These are phyloP conservation scores for Ifrita kowaldi DNA, from an alignment of 2,113 vertebrate genomes.

Conservation along the genomic window DNA sequence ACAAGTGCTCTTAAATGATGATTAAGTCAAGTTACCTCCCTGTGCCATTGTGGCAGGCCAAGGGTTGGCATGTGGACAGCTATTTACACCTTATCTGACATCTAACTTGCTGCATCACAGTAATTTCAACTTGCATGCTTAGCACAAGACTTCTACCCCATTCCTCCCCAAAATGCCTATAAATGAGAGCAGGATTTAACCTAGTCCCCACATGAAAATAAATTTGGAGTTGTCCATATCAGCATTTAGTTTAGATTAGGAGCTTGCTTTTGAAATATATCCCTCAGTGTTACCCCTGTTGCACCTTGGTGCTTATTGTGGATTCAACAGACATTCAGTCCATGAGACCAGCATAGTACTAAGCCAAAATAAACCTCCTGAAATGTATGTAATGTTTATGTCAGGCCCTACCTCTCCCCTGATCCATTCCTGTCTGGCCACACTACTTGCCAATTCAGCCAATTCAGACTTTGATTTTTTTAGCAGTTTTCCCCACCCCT, in stretches of 20 bases:
- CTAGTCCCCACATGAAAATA: conserved; percentile 1
- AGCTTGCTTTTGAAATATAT: conserved; percentile 23
- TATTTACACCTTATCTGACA: background rate
- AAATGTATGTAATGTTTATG: conserved; percentile 11
- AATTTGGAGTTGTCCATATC: background rate
- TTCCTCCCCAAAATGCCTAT: background rate
- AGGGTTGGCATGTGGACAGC: background rate
- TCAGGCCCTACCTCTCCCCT: background rate
- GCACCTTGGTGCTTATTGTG: conserved; percentile 19
- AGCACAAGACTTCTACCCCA: background rate
- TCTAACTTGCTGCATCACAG: background rate
- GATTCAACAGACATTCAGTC: background rate
- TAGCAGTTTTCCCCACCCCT: background rate
- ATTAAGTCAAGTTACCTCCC: background rate
- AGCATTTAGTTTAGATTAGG: conserved; percentile 20
- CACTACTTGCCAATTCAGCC: background rate
- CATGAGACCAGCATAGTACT: background rate
- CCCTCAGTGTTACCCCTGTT: background rate
- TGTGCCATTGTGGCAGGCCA: background rate
- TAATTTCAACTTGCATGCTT: background rate
- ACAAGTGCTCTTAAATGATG: background rate
- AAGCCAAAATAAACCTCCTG: conserved; percentile 45
- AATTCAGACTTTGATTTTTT: background rate
- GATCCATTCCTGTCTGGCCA: background rate
- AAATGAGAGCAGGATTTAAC: background rate